Base-by-base conservation (phyloP, 2,113 vertebrate species). In the Xyrauchen texanus region DNA sequence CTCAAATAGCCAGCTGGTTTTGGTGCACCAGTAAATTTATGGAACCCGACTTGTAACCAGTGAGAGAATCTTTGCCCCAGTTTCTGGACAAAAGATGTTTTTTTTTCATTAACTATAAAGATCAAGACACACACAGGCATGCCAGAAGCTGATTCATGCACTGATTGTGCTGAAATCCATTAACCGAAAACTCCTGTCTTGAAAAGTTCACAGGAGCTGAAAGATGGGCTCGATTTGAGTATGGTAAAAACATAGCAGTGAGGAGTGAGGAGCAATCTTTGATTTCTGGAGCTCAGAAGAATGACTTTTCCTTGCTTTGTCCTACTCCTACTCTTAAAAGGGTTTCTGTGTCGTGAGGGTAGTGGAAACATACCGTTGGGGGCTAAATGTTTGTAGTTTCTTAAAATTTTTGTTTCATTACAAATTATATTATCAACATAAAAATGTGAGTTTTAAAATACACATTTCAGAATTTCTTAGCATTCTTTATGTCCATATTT, bases 71-170 rank as follows among this genome's bases (percentile, higher is more conserved):
- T 44, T n/a, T 60, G 55, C 42, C 15, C 0, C 8, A 11, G 69
- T 72, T 72, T 60, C 55, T 72, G 70, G 70, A 55, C n/a, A 5
- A 11, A 10, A 61, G 9, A 61, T 60, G 55, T 47, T 72, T 61
- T 72, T 61, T 72, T 72, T 44, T 72, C 46, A 72, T 72, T 55
- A 60, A 61, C 55, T 72, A 11, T 61, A 61, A 60, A 47, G 44
- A 72, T 72, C 70, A 16, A 70, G 74, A 80, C 77, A 71, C 45
- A 65, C 45, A 57, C 16, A 34, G 16, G 77, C 60, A n/a, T 78
- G 80, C 71, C 76, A 78, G 52, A 76, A 81, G 64, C 47, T 78
- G 83, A 83, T 86, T 86, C 66, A 76, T 84, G 79, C 77, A 55
- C 70, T 62, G 73, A 77, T 55, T 83, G 82, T 79, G 45, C 65